A percentile compares a stretch with the other conserved stretches of the same genome.
phyloP scores from a whole-genome alignment of 2,888 invertebrate species.

The Pterobdella sp. region DNA sequence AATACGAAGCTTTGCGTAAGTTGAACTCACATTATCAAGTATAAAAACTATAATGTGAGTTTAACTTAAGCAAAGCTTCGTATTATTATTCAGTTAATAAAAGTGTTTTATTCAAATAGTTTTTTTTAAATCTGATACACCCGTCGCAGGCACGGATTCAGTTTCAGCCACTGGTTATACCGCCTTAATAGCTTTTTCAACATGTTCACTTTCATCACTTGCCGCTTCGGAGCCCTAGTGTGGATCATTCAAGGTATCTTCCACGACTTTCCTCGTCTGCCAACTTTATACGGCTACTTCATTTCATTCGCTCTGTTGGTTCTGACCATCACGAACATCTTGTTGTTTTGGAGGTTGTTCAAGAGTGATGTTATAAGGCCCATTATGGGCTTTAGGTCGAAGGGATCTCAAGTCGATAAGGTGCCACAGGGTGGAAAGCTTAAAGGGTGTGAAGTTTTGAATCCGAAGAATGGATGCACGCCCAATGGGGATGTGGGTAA shows the following conservation, averaged over 20 bases:
- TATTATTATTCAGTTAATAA: too few species aligned
- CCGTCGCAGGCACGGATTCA: slow-evolving; percentile 32
- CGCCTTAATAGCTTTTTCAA: slow-evolving; percentile 42
- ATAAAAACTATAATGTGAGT: not conserved
- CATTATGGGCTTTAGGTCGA: not conserved
- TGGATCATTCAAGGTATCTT: slow-evolving; percentile 43
- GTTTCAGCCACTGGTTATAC: slow-evolving; percentile 43
- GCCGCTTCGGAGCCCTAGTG: slow-evolving; percentile 41
- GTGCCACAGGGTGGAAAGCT: not conserved
- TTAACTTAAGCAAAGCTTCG: too few species aligned
- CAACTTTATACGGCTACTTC: slow-evolving; percentile 38
- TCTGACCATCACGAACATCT: slow-evolving; percentile 43
- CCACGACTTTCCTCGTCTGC: slow-evolving; percentile 40
- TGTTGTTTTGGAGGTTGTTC: slow-evolving; percentile 47
- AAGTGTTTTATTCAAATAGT: too few species aligned
- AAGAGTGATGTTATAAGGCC: slow-evolving; percentile 44
- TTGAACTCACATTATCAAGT: too few species aligned
- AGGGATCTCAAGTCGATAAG: not conserved
- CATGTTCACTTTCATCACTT: slow-evolving; percentile 45
- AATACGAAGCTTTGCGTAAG: too few species aligned
- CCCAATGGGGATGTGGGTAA: not conserved
- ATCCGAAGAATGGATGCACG: not conserved
- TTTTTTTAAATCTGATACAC: too few species aligned
- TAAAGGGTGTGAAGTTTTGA: not conserved
- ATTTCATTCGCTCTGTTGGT: slow-evolving; percentile 41